A percentile compares a stretch with the other conserved stretches of the same genome.
These are phyloP conservation scores for Rhopalosiphum nymphaeae DNA, from an alignment of 2,888 invertebrate species.

Conservation along the genomic window DNA sequence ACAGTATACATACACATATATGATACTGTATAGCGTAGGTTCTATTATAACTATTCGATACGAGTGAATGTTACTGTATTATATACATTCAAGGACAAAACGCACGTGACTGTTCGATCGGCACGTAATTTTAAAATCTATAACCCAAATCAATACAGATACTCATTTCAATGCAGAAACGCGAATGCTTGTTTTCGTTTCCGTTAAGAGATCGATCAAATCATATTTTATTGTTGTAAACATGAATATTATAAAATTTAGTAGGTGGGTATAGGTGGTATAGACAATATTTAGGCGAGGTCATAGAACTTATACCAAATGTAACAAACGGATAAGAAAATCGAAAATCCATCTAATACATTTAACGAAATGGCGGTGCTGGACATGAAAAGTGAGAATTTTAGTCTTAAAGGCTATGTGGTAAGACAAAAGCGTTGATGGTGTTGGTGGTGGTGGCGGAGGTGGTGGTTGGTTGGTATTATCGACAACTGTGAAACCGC, in stretches of 20 bases:
- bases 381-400: background rate
- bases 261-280: background rate
- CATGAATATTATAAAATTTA: background rate
- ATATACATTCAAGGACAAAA: background rate
- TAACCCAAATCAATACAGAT: background rate
- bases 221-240: background rate
- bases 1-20: background rate
- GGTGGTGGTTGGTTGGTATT: background rate
- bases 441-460: background rate
- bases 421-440: background rate
- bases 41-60: background rate
- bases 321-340: background rate
- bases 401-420: background rate
- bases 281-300: background rate
- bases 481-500: background rate
- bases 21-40: background rate
- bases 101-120: background rate
- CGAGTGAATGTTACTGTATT: background rate
- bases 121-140: conserved; percentile 8
- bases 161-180: conserved; percentile 2
- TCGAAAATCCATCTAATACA: background rate
- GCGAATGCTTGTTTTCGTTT: background rate
- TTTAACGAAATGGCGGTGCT: background rate
- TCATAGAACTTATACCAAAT: background rate
- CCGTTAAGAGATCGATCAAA: background rate